phyloP scores from a whole-genome alignment of 1,140 invertebrate species.

The Leptestheria dahalacensis region DNA sequence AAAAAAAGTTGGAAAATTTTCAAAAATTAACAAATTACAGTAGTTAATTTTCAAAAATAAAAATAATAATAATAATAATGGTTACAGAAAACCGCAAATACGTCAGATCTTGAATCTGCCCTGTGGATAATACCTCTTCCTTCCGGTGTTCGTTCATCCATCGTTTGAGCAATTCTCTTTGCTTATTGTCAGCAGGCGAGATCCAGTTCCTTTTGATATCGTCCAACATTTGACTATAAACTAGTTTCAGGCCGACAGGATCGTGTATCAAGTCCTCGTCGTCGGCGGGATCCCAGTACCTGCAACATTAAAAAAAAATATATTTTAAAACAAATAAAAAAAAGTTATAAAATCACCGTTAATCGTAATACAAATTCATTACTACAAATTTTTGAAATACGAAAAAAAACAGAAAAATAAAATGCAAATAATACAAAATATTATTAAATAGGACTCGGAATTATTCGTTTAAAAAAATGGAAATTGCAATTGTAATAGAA shows the following conservation, averaged over 20 bases:
- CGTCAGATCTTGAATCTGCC: no score
- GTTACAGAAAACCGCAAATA: no score
- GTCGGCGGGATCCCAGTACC: slow-evolving; percentile 75
- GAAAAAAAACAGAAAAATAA: slow-evolving; percentile 15
- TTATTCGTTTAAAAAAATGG: no score
- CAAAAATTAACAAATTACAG: no score
- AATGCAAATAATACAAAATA: slow-evolving; percentile 4
- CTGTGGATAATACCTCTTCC: slow-evolving; percentile 45
- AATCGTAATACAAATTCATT: no score
- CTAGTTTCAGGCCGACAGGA: slow-evolving; percentile 61
- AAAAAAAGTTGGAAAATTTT: no score
- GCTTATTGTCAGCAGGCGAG: slow-evolving; percentile 47
- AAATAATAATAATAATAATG: slow-evolving; percentile 2
- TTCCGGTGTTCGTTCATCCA: slow-evolving; percentile 60
- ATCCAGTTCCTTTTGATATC: slow-evolving; percentile 81
- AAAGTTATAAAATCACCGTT: no score
- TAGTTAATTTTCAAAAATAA: no score
- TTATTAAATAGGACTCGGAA: no score
- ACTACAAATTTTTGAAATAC: no score
- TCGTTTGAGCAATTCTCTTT: slow-evolving; percentile 46
- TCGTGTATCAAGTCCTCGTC: slow-evolving; percentile 68
- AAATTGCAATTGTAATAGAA: not conserved
- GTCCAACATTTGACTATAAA: slow-evolving; percentile 71
- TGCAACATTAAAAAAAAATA: slow-evolving; percentile 30
- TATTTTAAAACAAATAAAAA: not conserved